Base-by-base conservation (phyloP, 2,113 vertebrate species). In the Pontoporia blainvillei region DNA sequence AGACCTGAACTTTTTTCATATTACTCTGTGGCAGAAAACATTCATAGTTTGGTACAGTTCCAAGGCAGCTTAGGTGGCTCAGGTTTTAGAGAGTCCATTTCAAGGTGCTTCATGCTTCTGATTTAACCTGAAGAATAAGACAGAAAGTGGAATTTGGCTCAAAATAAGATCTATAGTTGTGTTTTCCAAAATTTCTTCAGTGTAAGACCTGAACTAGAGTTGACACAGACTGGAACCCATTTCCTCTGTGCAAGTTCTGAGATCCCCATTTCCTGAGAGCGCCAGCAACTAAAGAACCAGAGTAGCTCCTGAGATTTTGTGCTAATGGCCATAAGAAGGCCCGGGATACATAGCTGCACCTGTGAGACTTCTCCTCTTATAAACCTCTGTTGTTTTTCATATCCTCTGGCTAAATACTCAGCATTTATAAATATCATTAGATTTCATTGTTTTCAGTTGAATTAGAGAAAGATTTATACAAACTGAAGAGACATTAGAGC, bases 391-490 rank as follows among this genome's bases (percentile, higher is more conserved):
- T 6, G 17, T 11, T 72, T 39, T 66, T 71, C 13, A 0, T 57
- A 39, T 57, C 13, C 31, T 92, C 49, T 54, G 41, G 27, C 15
- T 85, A 20, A 95, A 84, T 17, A 73, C 36, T 86, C n/a, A 82
- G 27, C 41, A 91, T 27, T 78, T 49, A 49, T 18, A 84, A 94
- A 62, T 95, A 67, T 75, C 72, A 61, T 36, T 36, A 21, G 23
- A 59, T 36, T 79, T 93, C 29, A 64, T 61, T 59, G 4, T 46
- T 96, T 97, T 83, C 44, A n/a, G 1, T 36, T 93, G 49, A 71
- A 91, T 59, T 57, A 76, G 27, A 93, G n/a, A 82, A 82, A 90
- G 62, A 87, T 54, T 90, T 94, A 87, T 23, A 54, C 29, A 94
- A 83, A 91, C 39, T 52, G 21, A 92, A 92, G 57, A 62, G 52